Conservation (phyloP, 1,140 invertebrate genomes). For the Diorhabda elongata region DNA sequence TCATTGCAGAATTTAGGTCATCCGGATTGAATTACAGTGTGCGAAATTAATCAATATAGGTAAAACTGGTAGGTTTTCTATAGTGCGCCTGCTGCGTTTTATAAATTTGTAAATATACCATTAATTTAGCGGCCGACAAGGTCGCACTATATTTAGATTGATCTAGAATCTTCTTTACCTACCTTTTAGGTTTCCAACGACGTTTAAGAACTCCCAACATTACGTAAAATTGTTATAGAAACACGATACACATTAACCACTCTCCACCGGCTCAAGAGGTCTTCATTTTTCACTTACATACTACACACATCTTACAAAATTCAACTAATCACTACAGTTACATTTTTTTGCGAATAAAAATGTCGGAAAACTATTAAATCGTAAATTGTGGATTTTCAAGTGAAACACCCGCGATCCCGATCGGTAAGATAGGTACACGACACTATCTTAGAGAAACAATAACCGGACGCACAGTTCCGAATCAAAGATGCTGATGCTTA, state of each 20-base stretch:
- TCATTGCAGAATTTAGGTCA: too few species aligned
- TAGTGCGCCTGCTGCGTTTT: too few species aligned
- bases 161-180: slow-evolving; percentile 15
- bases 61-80: too few species aligned
- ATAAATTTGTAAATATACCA: slow-evolving; percentile 24
- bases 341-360: not conserved
- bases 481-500: slow-evolving; percentile 32
- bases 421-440: slow-evolving; percentile 1
- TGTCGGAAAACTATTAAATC: not conserved
- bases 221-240: slow-evolving; percentile 25
- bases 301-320: not conserved
- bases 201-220: slow-evolving; percentile 44
- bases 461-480: slow-evolving; percentile 14
- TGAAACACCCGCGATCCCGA: not conserved
- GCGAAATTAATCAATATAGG: too few species aligned
- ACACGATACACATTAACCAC: slow-evolving; percentile 29
- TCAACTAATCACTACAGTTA: slow-evolving; percentile 6
- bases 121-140: slow-evolving; percentile 18
- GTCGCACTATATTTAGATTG: slow-evolving; percentile 22
- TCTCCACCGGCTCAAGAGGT: slow-evolving; percentile 26
- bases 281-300: not conserved
- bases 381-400: too few species aligned
- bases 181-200: slow-evolving; percentile 45
- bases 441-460: slow-evolving; percentile 11
- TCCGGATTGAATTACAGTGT: too few species aligned